These are phyloP conservation scores for Petrophora chlorosata DNA, from an alignment of 2,888 invertebrate genomes.

Conservation along the genomic window DNA sequence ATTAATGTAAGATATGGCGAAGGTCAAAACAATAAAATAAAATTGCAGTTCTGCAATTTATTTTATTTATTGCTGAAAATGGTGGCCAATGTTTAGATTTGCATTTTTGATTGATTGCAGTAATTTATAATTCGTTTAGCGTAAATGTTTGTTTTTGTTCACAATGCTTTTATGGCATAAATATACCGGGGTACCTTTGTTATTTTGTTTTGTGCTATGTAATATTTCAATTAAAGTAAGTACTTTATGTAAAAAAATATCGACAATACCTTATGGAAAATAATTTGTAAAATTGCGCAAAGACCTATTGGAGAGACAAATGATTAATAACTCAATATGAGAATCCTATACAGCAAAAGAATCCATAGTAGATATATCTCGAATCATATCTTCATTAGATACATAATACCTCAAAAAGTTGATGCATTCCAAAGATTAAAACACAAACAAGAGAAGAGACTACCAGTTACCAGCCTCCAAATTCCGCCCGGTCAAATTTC, in stretches of 20 bases:
- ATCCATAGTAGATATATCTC: background rate
- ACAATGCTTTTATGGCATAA: background rate
- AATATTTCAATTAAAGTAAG: too few relatives aligned
- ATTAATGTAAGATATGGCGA: conserved; percentile 31
- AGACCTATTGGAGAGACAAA: too few relatives aligned
- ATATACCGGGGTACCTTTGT: background rate
- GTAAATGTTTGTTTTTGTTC: background rate
- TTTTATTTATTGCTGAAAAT: conserved; percentile 29
- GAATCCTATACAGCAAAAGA: background rate
- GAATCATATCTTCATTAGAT: background rate
- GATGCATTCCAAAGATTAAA: background rate
- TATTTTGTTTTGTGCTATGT: too few relatives aligned
- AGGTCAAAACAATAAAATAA: conserved; percentile 28
- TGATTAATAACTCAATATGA: too few relatives aligned
- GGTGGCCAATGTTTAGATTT: conserved; percentile 25
- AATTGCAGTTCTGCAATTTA: conserved; percentile 30
- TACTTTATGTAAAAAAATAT: too few relatives aligned
- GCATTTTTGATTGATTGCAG: conserved; percentile 23
- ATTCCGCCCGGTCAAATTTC: conserved; percentile 53
- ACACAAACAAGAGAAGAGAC: background rate
- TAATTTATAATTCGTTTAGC: background rate
- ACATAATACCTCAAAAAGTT: background rate
- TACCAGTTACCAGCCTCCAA: background rate
- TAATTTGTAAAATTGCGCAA: too few relatives aligned
- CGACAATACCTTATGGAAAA: too few relatives aligned